A percentile compares a stretch with the other conserved stretches of the same genome.
phyloP scores from a whole-genome alignment of 2,888 invertebrate genomes.

The Periphyllus acericola region DNA sequence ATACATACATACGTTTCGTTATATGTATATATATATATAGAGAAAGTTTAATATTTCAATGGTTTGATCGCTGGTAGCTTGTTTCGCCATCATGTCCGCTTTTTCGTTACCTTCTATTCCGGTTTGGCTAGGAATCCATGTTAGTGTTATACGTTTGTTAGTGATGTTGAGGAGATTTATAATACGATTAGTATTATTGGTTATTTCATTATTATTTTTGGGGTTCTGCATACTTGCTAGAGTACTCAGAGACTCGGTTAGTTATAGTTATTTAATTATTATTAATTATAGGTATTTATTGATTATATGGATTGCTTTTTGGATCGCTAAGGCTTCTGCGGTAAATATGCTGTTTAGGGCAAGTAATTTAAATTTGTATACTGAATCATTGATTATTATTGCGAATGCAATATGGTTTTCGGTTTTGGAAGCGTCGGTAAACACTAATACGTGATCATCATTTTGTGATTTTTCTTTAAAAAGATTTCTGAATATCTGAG shows the following conservation, averaged over 20 bases:
- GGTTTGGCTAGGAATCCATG: neutral
- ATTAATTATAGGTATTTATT: slow-evolving; percentile 10
- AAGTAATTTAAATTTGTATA: neutral
- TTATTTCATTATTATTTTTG: neutral
- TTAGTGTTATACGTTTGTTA: neutral
- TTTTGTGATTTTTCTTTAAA: slow-evolving; percentile 15
- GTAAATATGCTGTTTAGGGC: slow-evolving; percentile 10
- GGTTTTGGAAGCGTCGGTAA: neutral
- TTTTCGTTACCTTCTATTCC: slow-evolving; percentile 6
- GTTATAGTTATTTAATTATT: neutral
- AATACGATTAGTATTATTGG: neutral
- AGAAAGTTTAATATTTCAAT: neutral
- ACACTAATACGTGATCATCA: neutral
- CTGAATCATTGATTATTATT: neutral
- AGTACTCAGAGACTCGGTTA: slow-evolving; percentile 2
- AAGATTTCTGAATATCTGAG: neutral
- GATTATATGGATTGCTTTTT: slow-evolving; percentile 21
- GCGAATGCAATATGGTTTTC: neutral
- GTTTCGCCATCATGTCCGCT: slow-evolving; percentile 4
- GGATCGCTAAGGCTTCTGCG: slow-evolving; percentile 21
- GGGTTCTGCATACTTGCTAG: neutral
- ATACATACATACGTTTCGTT: too few relatives aligned
- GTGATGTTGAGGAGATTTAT: neutral
- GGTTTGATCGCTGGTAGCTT: neutral
- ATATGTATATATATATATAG: too few relatives aligned